Conservation (phyloP, 2,113 vertebrate genomes). For the Carollia perspicillata region DNA sequence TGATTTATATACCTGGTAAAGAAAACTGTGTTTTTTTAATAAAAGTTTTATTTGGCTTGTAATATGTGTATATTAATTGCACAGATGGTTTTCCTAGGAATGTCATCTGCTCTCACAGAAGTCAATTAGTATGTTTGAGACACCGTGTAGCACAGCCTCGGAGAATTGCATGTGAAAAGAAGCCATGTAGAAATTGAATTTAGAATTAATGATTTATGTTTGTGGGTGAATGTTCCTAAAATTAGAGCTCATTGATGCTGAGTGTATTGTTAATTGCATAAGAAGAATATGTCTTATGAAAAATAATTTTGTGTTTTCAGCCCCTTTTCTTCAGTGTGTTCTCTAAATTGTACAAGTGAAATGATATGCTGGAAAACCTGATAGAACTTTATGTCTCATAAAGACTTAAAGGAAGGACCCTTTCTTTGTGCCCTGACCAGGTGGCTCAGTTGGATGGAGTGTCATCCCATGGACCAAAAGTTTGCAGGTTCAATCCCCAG, state of each 20-base stretch:
- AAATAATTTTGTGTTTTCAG: slow-evolving; percentile 40
- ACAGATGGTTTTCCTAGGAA: neutral
- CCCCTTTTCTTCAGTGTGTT: neutral
- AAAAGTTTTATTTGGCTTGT: slow-evolving; percentile 18
- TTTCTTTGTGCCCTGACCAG: no score
- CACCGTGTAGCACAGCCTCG: neutral
- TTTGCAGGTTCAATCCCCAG: no score
- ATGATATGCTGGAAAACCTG: neutral
- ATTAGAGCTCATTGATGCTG: slow-evolving; percentile 37
- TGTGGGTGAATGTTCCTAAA: slow-evolving; percentile 41
- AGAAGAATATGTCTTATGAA: slow-evolving; percentile 49
- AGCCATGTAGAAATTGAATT: slow-evolving; percentile 43
- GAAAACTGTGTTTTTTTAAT: neutral
- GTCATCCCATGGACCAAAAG: no score
- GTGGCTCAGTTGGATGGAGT: no score
- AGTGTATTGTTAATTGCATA: slow-evolving; percentile 44
- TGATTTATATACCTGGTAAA: neutral
- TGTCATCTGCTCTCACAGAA: slow-evolving; percentile 1
- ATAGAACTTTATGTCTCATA: neutral
- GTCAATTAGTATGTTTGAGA: slow-evolving; percentile 13
- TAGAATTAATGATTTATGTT: slow-evolving; percentile 23
- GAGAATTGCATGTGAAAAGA: neutral
- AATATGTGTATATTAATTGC: neutral
- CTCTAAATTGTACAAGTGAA: slow-evolving; percentile 34
- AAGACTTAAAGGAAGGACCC: neutral